Base-by-base conservation (phyloP, 2,113 vertebrate genomes). In the Paramisgurnus dabryanus region DNA sequence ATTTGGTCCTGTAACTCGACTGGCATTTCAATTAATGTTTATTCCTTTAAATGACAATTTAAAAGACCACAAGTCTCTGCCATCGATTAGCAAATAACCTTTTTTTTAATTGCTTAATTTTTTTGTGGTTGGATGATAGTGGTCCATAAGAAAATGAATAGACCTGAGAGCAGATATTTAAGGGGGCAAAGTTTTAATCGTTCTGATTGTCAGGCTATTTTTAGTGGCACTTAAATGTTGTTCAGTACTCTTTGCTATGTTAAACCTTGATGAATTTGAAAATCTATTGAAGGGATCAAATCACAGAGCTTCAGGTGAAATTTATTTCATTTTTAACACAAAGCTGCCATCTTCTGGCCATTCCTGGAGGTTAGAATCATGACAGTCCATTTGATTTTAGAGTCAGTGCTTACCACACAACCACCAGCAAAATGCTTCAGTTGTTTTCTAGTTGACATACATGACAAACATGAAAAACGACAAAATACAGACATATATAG, bases 271-370 rank as follows among this genome's bases (percentile, higher is more conserved):
- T 70, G 2, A 58, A 15, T n/a, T 57, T 73, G 13, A 22, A 7
- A 55, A 43, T 58, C 55, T 60, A 18, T 40, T 43, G 18, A 50
- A 10, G 45, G 2, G 15, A 57, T 57, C 15, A 57, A 57, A 17
- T n/a, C 10, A 10, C 7, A 5, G 49, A 6, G 2, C 13, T 40
- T 3, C 4, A 50, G 15, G 43, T 4, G 8, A 10, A 39, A n/a
- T 15, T 70, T 67, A 22, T 73, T 10, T 76, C 39, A 82, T 77
- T 77, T 82, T 34, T 85, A 76, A 82, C 67, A 18, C 72, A 77
- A 80, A 85, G 63, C 77, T 77, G 84, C 84, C 84, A 85, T 80
- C 84, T 85, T 18, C 84, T 85, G 84, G 84, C 61, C 80, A 85
- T 34, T 50, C 12, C 40, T 4, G 18, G 34, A 12, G 50, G 9